These are phyloP conservation scores for Synodontis membranacea DNA, from an alignment of 2,113 vertebrate species.

Conservation along the genomic window DNA sequence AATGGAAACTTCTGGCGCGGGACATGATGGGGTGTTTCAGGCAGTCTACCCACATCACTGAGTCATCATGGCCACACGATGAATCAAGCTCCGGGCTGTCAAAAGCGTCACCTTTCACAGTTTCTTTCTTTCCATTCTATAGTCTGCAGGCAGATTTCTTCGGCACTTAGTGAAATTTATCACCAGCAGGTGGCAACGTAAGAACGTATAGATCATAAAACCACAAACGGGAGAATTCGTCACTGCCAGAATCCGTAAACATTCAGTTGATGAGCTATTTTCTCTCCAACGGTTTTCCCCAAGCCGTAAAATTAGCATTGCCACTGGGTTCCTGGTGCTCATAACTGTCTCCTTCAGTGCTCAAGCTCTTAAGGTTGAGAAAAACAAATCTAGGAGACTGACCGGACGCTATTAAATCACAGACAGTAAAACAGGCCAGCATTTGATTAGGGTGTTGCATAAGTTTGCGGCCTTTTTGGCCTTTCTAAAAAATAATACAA, in stretches of 20 bases:
- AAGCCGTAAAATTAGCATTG: background rate
- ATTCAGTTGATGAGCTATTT: background rate
- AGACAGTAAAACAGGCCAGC: background rate
- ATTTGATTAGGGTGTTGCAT: no score
- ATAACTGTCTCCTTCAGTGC: background rate
- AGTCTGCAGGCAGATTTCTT: background rate
- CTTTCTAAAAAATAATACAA: no score
- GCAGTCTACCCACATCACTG: slow-evolving; percentile 31
- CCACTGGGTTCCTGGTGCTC: background rate
- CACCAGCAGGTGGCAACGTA: slow-evolving; percentile 51
- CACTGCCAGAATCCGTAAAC: slow-evolving; percentile 23
- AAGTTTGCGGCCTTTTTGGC: no score
- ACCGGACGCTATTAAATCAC: background rate
- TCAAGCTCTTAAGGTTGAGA: background rate
- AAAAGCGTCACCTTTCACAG: background rate
- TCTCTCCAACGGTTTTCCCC: background rate
- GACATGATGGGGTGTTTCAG: background rate
- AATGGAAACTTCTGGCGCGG: slow-evolving; percentile 56
- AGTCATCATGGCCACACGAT: slow-evolving; percentile 10
- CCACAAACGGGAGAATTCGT: background rate
- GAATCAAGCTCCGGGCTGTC: slow-evolving; percentile 15
- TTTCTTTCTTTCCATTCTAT: background rate
- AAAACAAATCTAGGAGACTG: background rate
- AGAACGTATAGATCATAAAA: slow-evolving; percentile 1
- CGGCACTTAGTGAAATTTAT: background rate